Evolutionary conservation across 2,888 invertebrate genomes (phyloP).

Genomic region (Trissoscelio sp.): DNA sequence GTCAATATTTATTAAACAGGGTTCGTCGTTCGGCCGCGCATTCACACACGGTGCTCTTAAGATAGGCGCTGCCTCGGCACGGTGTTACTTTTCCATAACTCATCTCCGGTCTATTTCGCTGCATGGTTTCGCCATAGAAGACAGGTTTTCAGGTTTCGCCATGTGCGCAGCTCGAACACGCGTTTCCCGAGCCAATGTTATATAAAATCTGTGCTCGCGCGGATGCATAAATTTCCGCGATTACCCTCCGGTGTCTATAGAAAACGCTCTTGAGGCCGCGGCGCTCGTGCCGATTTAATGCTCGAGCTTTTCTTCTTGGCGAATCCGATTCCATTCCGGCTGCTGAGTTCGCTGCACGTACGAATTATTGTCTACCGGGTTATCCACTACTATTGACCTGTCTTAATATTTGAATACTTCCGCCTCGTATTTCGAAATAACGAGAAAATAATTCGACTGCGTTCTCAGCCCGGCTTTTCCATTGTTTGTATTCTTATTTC

Average conservation of each 20-base stretch:
- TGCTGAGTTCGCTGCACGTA: constrained; percentile 46
- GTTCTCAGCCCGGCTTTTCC: constrained; percentile 1
- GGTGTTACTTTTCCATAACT: constrained; percentile 64
- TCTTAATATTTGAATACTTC: constrained; percentile 69
- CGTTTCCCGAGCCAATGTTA: constrained; percentile 54
- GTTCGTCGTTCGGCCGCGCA: constrained; percentile 41
- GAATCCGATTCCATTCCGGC: constrained; percentile 49
- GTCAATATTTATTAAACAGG: constrained; percentile 68
- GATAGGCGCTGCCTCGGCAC: constrained; percentile 45
- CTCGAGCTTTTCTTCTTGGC: constrained; percentile 56
- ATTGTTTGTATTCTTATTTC: constrained; percentile 21
- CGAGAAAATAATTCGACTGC: constrained; percentile 48
- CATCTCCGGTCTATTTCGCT: constrained; percentile 67
- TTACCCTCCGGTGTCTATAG: constrained; percentile 66
- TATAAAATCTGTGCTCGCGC: constrained; percentile 71
- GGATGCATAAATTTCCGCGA: constrained; percentile 77
- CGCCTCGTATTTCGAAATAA: constrained; percentile 51
- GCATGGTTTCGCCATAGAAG: constrained; percentile 39
- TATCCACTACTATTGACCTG: constrained; percentile 57
- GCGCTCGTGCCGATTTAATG: constrained; percentile 63
- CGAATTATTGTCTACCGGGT: constrained; percentile 61
- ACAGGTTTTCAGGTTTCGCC: constrained; percentile 44
- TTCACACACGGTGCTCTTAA: constrained; percentile 44
- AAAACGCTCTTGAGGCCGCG: constrained; percentile 56
- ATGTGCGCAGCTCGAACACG: constrained; percentile 33